phyloP scores from a whole-genome alignment of 2,113 vertebrate genomes.

The Cisticola juncidis region DNA sequence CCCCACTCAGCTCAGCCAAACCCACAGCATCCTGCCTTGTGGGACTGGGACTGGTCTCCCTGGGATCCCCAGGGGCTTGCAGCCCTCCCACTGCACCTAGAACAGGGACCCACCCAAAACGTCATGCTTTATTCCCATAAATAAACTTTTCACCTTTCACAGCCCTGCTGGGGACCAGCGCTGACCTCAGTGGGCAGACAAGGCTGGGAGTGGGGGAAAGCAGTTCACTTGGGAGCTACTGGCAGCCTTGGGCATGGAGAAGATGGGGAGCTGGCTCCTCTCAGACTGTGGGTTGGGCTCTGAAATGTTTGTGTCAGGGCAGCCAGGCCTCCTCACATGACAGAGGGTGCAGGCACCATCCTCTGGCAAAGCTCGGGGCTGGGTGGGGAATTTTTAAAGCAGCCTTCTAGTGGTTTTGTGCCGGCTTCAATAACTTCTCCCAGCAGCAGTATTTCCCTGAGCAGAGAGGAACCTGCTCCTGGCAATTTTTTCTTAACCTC shows the following conservation, averaged over 20 bases:
- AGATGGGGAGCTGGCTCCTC: background rate
- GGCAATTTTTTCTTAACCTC: background rate
- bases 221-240: background rate
- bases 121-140: fast-evolving
- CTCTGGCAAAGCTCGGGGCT: background rate
- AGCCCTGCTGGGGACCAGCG: background rate
- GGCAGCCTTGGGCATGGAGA: background rate
- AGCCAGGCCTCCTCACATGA: fast-evolving
- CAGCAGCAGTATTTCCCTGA: background rate
- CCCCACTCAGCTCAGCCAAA: background rate
- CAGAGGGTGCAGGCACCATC: fast-evolving
- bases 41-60: background rate
- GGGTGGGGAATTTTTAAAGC: background rate
- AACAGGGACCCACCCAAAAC: background rate
- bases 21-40: background rate
- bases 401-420: background rate
- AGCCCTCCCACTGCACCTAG: background rate
- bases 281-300: background rate
- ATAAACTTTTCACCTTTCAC: background rate
- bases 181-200: background rate
- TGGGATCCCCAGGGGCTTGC: background rate
- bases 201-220: background rate
- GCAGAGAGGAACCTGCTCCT: background rate
- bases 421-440: background rate
- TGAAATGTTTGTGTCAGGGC: background rate